Base-by-base conservation (phyloP, 2,113 vertebrate genomes). In the Hiodon tergisus region DNA sequence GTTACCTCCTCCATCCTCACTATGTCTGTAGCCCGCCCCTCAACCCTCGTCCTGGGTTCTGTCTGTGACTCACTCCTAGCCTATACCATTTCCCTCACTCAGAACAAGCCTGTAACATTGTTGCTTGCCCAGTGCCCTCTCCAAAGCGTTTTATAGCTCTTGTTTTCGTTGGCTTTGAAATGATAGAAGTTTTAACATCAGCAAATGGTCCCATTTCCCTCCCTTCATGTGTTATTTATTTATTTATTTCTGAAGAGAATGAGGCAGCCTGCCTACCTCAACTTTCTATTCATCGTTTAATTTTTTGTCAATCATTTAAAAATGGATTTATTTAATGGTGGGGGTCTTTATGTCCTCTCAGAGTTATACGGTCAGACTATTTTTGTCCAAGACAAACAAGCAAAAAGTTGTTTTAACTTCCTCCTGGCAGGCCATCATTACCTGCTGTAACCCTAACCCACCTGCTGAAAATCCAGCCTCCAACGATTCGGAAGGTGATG, bases 111-210 rank as follows among this genome's bases (percentile, higher is more conserved):
- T 31, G 31, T 31, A 31, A 31, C 31, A 31, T 31, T 31, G 31
- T 31, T 31, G 31, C 31, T 31, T 31, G 31, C 70, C 70, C 17
- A 58, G 70, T 9, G 14, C 57, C 17, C 31, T 48, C 55, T 60
- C 8, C 47, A 13, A 67, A 67, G 51, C 69, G 61, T 75, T 77
- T 71, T 16, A 67, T 71, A 51, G n/a, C 71, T 71, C 57, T 73
- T 78, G 72, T 80, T 83, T 80, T 73, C 61, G 50, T 83, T 81
- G 79, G 78, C 77, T 16, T 46, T 51, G 5, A 71, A 69, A 79
- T 82, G 74, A 68, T 72, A 76, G 59, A 61, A 68, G 67, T 71
- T 81, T 81, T 83, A 77, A 84, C 81, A 85, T 81, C 80, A 82
- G 72, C 79, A 76, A 78, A 78, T 81, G 81, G 77, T 81, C 77